Evolutionary conservation across 2,113 vertebrate genomes (phyloP).

Genomic region (Pavo muticus): DNA sequence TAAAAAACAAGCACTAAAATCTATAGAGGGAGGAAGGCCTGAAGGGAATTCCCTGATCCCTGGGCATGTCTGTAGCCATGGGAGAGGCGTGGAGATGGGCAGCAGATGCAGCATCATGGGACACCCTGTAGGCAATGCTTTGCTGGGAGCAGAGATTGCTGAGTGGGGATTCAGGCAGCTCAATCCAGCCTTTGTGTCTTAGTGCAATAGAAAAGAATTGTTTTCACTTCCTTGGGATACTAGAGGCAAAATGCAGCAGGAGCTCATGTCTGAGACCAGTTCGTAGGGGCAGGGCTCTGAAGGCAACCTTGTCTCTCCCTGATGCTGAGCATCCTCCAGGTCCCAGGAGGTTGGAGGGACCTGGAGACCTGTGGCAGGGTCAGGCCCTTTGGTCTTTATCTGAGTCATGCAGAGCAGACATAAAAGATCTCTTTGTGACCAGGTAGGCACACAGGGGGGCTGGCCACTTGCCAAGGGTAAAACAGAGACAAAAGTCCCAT

Average conservation of each 20-base stretch:
- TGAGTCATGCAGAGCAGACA: neutral
- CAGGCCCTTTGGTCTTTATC: neutral
- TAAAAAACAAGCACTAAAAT: neutral
- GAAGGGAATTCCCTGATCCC: neutral
- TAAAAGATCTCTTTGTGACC: slow-evolving; percentile 59
- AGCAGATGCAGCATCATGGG: neutral
- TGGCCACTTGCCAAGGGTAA: slow-evolving; percentile 7
- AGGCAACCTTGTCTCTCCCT: neutral
- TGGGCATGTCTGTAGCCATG: neutral
- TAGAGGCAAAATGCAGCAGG: neutral
- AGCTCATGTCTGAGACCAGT: neutral
- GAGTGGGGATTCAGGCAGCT: neutral
- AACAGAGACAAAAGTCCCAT: slow-evolving; percentile 48
- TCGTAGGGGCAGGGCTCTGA: neutral
- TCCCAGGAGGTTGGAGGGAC: neutral
- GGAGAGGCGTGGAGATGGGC: neutral
- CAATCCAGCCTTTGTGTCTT: neutral
- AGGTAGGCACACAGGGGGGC: slow-evolving; percentile 19
- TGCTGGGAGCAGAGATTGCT: neutral
- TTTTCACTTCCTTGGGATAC: neutral
- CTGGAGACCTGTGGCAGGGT: neutral
- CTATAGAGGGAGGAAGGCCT: neutral
- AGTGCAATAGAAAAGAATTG: neutral
- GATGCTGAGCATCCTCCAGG: neutral
- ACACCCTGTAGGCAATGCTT: neutral